A percentile compares a stretch with the other conserved stretches of the same genome.
Conservation (phyloP, 2,113 vertebrate species). For the Lipophrys pholis region DNA sequence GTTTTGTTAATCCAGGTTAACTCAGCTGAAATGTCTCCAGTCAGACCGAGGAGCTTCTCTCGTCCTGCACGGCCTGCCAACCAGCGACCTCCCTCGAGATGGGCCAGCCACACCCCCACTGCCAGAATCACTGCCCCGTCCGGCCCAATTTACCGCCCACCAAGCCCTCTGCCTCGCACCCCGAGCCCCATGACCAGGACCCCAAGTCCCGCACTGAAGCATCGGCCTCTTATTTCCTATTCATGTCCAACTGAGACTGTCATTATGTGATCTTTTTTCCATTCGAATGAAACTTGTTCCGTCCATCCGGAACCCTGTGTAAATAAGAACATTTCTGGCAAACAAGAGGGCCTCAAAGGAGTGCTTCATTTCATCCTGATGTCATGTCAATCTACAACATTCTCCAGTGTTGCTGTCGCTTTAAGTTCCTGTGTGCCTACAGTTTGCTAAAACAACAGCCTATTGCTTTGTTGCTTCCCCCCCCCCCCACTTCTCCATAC, state of each 20-base stretch:
- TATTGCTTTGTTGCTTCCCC: slow-evolving; percentile 30
- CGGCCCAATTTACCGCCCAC: slow-evolving; percentile 68
- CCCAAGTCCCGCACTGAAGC: slow-evolving; percentile 76
- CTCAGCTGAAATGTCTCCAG: slow-evolving; percentile 57
- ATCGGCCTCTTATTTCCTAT: slow-evolving; percentile 69
- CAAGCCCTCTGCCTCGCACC: slow-evolving; percentile 69
- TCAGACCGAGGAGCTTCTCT: slow-evolving; percentile 86
- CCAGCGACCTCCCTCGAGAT: slow-evolving; percentile 93
- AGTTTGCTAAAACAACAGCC: slow-evolving; percentile 32
- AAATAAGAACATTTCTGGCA: slow-evolving; percentile 66
- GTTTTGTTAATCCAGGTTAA: slow-evolving; percentile 61
- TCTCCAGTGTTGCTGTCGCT: slow-evolving; percentile 91
- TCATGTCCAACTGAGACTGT: slow-evolving; percentile 84
- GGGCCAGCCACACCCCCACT: slow-evolving; percentile 86
- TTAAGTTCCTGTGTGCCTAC: slow-evolving; percentile 78
- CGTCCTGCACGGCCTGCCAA: slow-evolving; percentile 94
- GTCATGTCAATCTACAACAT: slow-evolving; percentile 62
- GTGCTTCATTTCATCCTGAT: slow-evolving; percentile 40
- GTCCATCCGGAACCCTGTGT: slow-evolving; percentile 55
- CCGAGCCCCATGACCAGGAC: slow-evolving; percentile 73
- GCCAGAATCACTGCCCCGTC: slow-evolving; percentile 74
- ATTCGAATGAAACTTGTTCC: slow-evolving; percentile 22
- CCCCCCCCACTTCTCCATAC: neutral
- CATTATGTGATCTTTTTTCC: slow-evolving; percentile 79
- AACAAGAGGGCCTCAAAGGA: slow-evolving; percentile 33